Conservation (phyloP, 2,797 vertebrate genomes). For the Pempheris klunzingeri region DNA sequence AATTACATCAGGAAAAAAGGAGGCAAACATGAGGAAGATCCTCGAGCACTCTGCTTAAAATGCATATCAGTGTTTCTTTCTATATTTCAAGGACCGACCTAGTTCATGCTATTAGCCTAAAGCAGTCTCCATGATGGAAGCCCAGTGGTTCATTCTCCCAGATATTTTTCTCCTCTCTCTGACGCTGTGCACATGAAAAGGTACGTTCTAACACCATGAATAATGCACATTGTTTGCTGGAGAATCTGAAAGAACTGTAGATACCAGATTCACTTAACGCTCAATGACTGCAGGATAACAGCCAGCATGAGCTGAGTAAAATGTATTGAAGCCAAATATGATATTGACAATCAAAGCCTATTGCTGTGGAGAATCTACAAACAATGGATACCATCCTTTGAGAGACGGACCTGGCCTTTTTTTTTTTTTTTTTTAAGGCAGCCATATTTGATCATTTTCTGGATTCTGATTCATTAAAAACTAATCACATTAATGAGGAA, state of each 20-base stretch:
- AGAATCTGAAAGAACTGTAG: conserved; percentile 48
- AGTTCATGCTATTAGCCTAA: conserved; percentile 72
- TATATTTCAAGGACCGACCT: conserved; percentile 63
- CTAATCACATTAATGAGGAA: conserved; percentile 57
- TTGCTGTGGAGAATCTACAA: conserved; percentile 20
- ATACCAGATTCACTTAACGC: conserved; percentile 60
- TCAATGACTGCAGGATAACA: conserved; percentile 65
- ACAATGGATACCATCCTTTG: conserved; percentile 37
- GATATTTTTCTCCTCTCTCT: conserved; percentile 53
- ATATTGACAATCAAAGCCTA: conserved; percentile 54
- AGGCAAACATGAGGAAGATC: conserved; percentile 49
- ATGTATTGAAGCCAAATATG: conserved; percentile 29
- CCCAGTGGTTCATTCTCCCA: conserved; percentile 53
- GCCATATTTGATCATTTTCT: conserved; percentile 56
- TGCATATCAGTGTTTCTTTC: conserved; percentile 57
- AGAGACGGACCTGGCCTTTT: conserved; percentile 16
- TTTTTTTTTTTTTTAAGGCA: conserved; percentile 24
- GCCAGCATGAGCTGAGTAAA: conserved; percentile 40
- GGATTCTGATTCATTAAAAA: conserved; percentile 48
- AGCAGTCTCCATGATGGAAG: conserved; percentile 66
- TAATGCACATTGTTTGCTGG: conserved; percentile 78
- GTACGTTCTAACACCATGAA: conserved; percentile 74
- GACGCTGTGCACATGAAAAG: conserved; percentile 70
- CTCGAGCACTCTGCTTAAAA: conserved; percentile 67
- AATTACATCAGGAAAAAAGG: conserved; percentile 30